Percentiles rank a stretch among this genome's conserved stretches.
Conservation (phyloP, 92 coral and sea anemone species). For the Heliopora coerulea region DNA sequence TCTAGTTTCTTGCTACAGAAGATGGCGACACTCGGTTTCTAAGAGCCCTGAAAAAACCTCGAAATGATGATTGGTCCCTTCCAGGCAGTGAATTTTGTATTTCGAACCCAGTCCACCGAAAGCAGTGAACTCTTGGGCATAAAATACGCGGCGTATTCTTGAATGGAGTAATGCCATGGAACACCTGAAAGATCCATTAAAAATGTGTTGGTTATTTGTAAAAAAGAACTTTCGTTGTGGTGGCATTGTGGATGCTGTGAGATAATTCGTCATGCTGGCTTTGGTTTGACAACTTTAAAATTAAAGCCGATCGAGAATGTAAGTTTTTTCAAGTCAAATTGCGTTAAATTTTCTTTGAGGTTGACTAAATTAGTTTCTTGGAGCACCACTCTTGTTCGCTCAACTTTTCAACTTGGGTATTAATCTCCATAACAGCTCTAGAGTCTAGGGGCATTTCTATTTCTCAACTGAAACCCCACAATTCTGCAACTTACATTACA, state of each 20-base stretch:
- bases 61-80: conserved; percentile 87
- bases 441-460: no score
- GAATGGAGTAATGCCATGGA: conserved; percentile 96
- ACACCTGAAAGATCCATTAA: conserved; percentile 73
- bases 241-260: no score
- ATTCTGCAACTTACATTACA: conserved; percentile 71
- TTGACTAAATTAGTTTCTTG: no score
- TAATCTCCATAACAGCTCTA: not conserved
- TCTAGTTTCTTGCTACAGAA: not conserved
- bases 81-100: conserved; percentile 73
- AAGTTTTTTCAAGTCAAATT: no score
- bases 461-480: no score
- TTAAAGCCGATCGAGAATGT: no score
- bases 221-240: not conserved
- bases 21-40: conserved; percentile 59
- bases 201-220: not conserved
- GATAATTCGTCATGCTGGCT: no score
- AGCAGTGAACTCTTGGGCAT: conserved; percentile 55
- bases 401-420: no score
- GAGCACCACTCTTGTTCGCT: no score
- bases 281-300: no score
- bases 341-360: no score
- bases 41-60: conserved; percentile 76
- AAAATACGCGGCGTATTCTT: conserved; percentile 85
- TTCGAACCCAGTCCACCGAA: conserved; percentile 81